Base-by-base conservation (phyloP, 2,888 invertebrate genomes). In the Nebria brevicollis region DNA sequence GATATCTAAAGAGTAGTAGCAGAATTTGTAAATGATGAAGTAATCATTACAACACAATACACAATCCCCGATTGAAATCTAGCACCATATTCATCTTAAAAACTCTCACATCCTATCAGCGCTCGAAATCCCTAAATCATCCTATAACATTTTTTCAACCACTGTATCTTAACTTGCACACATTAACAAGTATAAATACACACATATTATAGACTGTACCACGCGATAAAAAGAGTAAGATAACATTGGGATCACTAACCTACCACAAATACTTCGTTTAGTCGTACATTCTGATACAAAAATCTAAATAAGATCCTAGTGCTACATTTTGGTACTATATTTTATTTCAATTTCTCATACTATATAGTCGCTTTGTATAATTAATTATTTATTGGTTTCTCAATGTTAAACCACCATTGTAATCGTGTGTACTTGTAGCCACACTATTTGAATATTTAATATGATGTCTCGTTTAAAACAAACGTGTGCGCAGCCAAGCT, bases 171-270 rank as follows among this genome's bases (percentile, higher is more conserved):
- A 26, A 68, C 68, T n/a, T 72, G n/a, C 72, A 73, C 73, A 43
- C 20, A 73, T 8, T 11, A 13, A 73, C 42, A 34, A 15, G 26
- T 41, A 73, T 7, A 73, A 25, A 34, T 15, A 43, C 13, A 73
- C 15, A 41, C 70, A 80, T 54, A 75, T 73, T 70, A n/a, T 75
- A 73, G 75, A 11, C 54, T 65, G 70, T 65, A 41, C 20, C 43
- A 70, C 54, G 75, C 80, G 80, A 80, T 80, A 78, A 83, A 83
- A 82, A 83, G 80, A 80, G 66, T 70, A 78, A 81, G 83, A 83
- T 83, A 84, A 83, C 83, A 83, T 65, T 74, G 82, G 84, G 84
- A 83, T 83, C 84, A 84, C 84, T 84, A 84, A 84, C 84, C 84
- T 84, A 84, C 84, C 84, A 83, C 84, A 84, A 84, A 84, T 83